Conservation (phyloP, 2,888 invertebrate species). For the Caenorhabditis wallacei region DNA sequence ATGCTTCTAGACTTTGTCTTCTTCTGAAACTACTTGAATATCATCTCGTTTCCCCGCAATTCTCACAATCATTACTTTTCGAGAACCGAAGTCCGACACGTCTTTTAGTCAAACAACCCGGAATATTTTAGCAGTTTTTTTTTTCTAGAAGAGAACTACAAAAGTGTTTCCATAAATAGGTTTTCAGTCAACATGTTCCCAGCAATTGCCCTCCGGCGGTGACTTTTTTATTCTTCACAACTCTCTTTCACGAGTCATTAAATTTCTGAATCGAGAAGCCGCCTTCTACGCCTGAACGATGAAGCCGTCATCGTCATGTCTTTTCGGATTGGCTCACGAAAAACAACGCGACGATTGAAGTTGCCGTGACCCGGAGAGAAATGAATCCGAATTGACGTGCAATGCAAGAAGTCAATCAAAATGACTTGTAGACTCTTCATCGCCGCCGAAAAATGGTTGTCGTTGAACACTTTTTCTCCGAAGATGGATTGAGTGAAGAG, state of each 20-base stretch:
- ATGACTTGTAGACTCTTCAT: background rate
- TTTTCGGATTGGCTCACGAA: slow-evolving; percentile 26
- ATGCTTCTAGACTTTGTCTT: background rate
- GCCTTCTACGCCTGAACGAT: slow-evolving; percentile 11
- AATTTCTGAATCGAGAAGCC: slow-evolving; percentile 47
- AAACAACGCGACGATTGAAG: slow-evolving; percentile 20
- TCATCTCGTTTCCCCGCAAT: background rate
- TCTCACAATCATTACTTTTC: slow-evolving; percentile 6
- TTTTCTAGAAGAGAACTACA: slow-evolving; percentile 15
- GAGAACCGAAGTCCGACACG: slow-evolving; percentile 12
- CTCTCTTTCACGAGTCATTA: slow-evolving; percentile 60
- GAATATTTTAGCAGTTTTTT: background rate
- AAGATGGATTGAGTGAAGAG: slow-evolving; percentile 9
- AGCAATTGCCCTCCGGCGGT: slow-evolving; percentile 49
- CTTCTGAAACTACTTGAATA: slow-evolving; percentile 1
- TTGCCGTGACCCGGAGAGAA: slow-evolving; percentile 23
- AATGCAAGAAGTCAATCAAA: slow-evolving; percentile 32
- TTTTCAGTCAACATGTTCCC: slow-evolving; percentile 28
- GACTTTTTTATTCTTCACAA: slow-evolving; percentile 45
- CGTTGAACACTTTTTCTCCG: background rate
- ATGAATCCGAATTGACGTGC: slow-evolving; percentile 49
- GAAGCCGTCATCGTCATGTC: slow-evolving; percentile 41
- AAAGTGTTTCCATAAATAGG: slow-evolving; percentile 39
- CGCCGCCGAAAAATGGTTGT: slow-evolving; percentile 4
- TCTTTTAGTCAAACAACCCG: background rate